Base-by-base conservation (phyloP, 2,113 vertebrate genomes). In the Syrrhaptes paradoxus region DNA sequence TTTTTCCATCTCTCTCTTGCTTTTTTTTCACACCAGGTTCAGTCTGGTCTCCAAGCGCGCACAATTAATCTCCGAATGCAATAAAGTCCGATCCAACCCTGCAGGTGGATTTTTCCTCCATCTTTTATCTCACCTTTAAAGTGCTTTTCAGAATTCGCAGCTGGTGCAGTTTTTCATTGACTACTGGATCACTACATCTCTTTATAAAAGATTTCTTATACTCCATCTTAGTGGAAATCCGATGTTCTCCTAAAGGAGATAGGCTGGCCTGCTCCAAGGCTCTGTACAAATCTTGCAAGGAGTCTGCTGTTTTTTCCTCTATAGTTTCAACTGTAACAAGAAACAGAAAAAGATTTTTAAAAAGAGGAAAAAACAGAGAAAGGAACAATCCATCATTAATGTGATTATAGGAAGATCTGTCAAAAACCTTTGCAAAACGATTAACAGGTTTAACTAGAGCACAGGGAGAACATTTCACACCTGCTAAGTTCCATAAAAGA, bases 141-240 rank as follows among this genome's bases (percentile, higher is more conserved):
- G 99, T 99, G 98, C 99, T 99, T 97, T 99, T 99, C 94, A 99
- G 98, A 97, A 99, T 99, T 97, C 99, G 98, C 82, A 99, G 99
- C 93, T 98, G 98, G 96, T 99, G 99, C 94, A 99, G 98, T 76
- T 99, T 99, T 76, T 99, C 99, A 97, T 99, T 99, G 97, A 99
- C 98, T 98, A 99, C 98, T 90, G 99, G 99, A 97, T 99, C 98
- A 17, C 98, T 99, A 94, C 99, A 99, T 95, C 99, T 98, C 90
- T 98, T 98, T 94, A 99, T 98, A 96, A 99, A 99, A 79, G 98
- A 99, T 96, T 98, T 98, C 97, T 99, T 99, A 98, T 99, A 99
- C 94, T 99, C 99, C 97, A 99, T 98, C 85, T 98, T 98, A 96
- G 98, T 99, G 97, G 98, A 98, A 97, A 99, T 99, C 19, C 98